Base-by-base conservation (phyloP, 2,888 invertebrate species). In the Siphonodentalium dalli region DNA sequence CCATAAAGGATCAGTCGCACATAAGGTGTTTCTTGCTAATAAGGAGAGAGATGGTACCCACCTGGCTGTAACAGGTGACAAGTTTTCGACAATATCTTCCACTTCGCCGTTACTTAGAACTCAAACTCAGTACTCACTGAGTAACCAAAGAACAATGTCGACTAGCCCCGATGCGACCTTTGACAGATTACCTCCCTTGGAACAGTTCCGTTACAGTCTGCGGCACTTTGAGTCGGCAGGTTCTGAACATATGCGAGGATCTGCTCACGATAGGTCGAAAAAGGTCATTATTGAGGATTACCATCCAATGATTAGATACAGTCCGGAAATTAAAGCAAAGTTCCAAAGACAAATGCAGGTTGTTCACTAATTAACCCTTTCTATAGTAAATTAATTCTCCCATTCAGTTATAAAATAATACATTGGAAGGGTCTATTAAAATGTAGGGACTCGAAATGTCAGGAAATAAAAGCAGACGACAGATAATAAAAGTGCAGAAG, bases 271-370 rank as follows among this genome's bases (percentile, higher is more conserved):
- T 18, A 56, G 62, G 38, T 51, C 68, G 13, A 51, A 63, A 21
- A 62, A n/a, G n/a, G n/a, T 65, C 7, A 41, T 64, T 9, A 63
- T 68, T 6, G 66, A 69, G n/a, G 69, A 69, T 7, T 55, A 69
- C 50, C 71, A 71, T 58, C 74, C 74, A 1, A 71, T 69, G 44
- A 68, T 72, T 23, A 74, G 72, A 59, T 74, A 72, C 52, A 74
- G 71, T 45, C 74, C 68, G 3, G 72, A 71, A 18, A 63, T 72
- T 7, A 68, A 63, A 24, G 65, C 65, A 13, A 68, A 68, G 38
- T 55, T 52, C 37, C 48, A 49, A 29, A 47, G n/a, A n/a, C n/a
- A n/a, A n/a, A n/a, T n/a, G n/a, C n/a, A n/a, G n/a, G n/a, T n/a
- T n/a, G n/a, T n/a, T n/a, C n/a, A n/a, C n/a, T n/a, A n/a, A n/a